Percentiles rank a stretch among this genome's conserved stretches.
Conservation (phyloP, 2,888 invertebrate species). For the Bugula neritina region DNA sequence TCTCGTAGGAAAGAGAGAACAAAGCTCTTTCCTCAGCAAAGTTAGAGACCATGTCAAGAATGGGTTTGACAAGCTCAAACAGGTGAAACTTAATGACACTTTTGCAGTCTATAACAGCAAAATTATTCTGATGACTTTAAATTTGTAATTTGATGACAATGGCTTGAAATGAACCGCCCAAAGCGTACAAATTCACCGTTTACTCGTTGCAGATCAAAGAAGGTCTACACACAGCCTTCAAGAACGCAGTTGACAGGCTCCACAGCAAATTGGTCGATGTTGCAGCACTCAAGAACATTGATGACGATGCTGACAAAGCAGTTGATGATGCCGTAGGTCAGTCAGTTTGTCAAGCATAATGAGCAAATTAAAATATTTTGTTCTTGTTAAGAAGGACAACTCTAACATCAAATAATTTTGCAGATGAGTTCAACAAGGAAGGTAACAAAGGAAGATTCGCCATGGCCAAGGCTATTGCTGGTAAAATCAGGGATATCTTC, state of each 20-base stretch:
- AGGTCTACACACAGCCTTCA: not conserved
- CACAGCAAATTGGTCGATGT: not conserved
- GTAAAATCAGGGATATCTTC: constrained; percentile 18
- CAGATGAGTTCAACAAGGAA: constrained; percentile 22
- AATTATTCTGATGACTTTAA: too few relatives aligned
- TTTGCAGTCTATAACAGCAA: too few relatives aligned
- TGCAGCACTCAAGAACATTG: not conserved
- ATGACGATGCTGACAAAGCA: constrained; percentile 16
- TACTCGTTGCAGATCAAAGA: not conserved
- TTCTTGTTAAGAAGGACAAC: not conserved
- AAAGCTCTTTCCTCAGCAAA: not conserved
- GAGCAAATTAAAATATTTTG: too few relatives aligned
- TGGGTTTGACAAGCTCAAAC: not conserved
- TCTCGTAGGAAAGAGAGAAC: constrained; percentile 8
- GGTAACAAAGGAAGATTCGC: not conserved
- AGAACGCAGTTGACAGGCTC: not conserved
- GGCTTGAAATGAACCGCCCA: too few relatives aligned
- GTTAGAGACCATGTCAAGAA: not conserved
- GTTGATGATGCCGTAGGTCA: constrained; percentile 15
- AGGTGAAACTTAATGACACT: too few relatives aligned
- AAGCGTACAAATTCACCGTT: not conserved
- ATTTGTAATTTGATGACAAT: too few relatives aligned
- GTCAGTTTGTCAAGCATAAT: not conserved
- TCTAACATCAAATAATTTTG: not conserved
- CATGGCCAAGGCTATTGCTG: constrained; percentile 13